Evolutionary conservation across 1,140 invertebrate genomes (phyloP).

Genomic region (Telenomus remus): DNA sequence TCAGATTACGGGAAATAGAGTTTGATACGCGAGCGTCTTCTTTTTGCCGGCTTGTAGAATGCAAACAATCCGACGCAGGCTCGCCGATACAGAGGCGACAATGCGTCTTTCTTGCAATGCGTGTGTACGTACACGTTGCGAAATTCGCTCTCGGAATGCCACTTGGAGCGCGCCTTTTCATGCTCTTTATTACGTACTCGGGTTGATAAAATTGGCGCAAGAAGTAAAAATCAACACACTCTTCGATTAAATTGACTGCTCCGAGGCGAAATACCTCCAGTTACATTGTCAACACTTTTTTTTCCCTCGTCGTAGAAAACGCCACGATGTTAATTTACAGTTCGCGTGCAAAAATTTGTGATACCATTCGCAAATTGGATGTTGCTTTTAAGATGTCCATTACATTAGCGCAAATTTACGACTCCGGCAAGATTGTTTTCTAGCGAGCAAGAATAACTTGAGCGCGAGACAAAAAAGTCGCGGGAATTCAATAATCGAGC

Average conservation of each 20-base stretch:
- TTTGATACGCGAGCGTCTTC: not conserved
- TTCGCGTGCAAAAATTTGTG: slow-evolving; percentile 6
- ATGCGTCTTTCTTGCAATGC: slow-evolving; percentile 52
- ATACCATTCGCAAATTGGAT: not conserved
- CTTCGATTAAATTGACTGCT: slow-evolving; percentile 24
- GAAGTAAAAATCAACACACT: not conserved
- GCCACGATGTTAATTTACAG: slow-evolving; percentile 27
- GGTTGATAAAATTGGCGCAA: slow-evolving; percentile 22
- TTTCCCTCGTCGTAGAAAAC: not conserved
- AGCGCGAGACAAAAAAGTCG: too few species aligned
- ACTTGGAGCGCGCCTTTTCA: slow-evolving; percentile 22
- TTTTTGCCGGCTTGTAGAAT: slow-evolving; percentile 35
- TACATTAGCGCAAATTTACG: too few species aligned
- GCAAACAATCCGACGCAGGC: slow-evolving; percentile 49
- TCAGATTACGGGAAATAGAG: too few species aligned
- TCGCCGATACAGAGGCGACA: slow-evolving; percentile 51
- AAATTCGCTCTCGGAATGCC: slow-evolving; percentile 52
- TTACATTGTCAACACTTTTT: slow-evolving; percentile 25
- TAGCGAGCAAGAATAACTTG: too few species aligned
- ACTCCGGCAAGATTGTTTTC: too few species aligned
- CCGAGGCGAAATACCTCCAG: slow-evolving; percentile 22
- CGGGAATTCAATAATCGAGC: too few species aligned
- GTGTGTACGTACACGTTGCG: slow-evolving; percentile 37
- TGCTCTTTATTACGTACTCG: slow-evolving; percentile 32
- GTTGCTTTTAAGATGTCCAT: too few species aligned